These are phyloP conservation scores for Crotalus adamanteus DNA, from an alignment of 2,797 vertebrate genomes.

Conservation along the genomic window DNA sequence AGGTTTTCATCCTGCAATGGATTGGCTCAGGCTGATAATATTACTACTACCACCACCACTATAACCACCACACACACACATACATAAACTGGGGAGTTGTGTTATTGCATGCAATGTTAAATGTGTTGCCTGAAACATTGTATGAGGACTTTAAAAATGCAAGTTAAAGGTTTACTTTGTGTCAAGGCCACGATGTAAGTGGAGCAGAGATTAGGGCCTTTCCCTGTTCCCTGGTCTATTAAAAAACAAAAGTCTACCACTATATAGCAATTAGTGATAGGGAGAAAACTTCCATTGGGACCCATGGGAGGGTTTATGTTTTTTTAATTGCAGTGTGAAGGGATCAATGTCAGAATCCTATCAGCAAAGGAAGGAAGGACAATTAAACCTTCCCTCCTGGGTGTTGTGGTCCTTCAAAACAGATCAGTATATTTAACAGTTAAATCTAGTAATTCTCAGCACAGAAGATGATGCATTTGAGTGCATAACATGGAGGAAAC, in stretches of 20 bases:
- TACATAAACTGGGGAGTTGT: neutral
- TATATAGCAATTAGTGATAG: neutral
- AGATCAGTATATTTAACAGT: neutral
- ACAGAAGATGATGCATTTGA: neutral
- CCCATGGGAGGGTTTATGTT: neutral
- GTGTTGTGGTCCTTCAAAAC: neutral
- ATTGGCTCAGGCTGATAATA: neutral
- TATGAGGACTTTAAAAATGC: neutral
- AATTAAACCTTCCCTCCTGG: neutral
- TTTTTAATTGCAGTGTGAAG: neutral
- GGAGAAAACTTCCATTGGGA: neutral
- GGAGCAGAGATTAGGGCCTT: neutral
- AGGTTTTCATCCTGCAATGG: neutral
- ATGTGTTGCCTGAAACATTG: neutral
- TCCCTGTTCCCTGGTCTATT: neutral
- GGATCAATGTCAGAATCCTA: neutral
- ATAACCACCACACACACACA: neutral
- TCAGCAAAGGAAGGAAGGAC: neutral
- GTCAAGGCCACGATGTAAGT: neutral
- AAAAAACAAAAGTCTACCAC: neutral
- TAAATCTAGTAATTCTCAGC: neutral
- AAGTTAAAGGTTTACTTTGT: neutral
- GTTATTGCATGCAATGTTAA: neutral
- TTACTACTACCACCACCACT: neutral
- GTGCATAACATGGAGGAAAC: neutral